A percentile compares a stretch with the other conserved stretches of the same genome.
These are phyloP conservation scores for Latheticus oryzae DNA, from an alignment of 2,888 invertebrate genomes.

Conservation along the genomic window DNA sequence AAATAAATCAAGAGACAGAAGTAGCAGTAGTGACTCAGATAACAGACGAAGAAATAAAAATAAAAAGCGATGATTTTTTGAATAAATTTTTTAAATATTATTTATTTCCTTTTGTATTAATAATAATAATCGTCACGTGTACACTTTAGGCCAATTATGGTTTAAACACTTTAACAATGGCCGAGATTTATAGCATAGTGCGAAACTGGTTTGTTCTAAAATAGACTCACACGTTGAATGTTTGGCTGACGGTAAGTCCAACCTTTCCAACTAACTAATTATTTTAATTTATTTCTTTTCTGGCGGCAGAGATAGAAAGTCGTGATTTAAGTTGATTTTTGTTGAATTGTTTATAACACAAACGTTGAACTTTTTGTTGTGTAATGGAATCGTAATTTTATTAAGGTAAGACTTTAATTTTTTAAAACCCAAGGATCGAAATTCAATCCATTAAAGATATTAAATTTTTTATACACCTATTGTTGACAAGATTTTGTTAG, in stretches of 20 bases:
- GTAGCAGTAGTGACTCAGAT: constrained; percentile 33
- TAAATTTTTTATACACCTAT: too few relatives aligned
- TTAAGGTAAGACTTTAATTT: too few relatives aligned
- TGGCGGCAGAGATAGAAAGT: too few relatives aligned
- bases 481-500: too few relatives aligned
- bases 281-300: too few relatives aligned
- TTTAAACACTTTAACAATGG: constrained; percentile 18
- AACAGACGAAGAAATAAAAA: constrained; percentile 9
- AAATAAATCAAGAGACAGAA: constrained; percentile 42
- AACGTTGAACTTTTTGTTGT: too few relatives aligned
- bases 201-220: constrained; percentile 20
- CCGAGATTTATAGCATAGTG: constrained; percentile 3
- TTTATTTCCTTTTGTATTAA: constrained; percentile 6
- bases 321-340: too few relatives aligned
- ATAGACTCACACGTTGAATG: constrained; percentile 12
- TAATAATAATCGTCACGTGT: neutral
- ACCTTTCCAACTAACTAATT: too few relatives aligned
- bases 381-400: too few relatives aligned
- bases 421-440: too few relatives aligned
- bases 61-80: constrained; percentile 1
- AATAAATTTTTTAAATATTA: constrained; percentile 7
- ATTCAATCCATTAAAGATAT: too few relatives aligned
- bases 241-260: constrained; percentile 18
- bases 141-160: constrained; percentile 12
- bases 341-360: too few relatives aligned